Conservation (phyloP, 2,797 vertebrate genomes). For the Pantherophis alleghaniensis region DNA sequence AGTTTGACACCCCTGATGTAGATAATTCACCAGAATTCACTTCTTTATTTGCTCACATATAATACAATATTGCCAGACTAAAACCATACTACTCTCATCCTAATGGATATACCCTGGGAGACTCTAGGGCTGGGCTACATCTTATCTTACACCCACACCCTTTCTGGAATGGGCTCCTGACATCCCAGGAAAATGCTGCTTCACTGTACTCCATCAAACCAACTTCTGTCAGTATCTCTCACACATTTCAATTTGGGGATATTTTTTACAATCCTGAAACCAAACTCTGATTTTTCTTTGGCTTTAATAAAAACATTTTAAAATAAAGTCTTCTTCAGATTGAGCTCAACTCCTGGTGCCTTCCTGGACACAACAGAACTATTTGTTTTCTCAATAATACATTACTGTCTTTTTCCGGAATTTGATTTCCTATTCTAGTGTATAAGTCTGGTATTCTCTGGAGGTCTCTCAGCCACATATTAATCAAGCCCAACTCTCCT, state of each 20-base stretch:
- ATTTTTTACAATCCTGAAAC: neutral
- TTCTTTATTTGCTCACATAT: neutral
- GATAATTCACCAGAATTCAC: neutral
- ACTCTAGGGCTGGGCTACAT: neutral
- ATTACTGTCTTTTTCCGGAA: neutral
- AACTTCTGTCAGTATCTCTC: neutral
- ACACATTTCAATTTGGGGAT: neutral
- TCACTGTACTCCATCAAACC: neutral
- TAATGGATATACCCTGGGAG: neutral
- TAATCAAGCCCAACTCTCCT: neutral
- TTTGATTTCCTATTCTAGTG: neutral
- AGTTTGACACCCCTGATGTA: too few relatives aligned
- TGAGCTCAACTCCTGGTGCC: neutral
- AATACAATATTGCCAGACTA: neutral
- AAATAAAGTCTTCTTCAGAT: neutral
- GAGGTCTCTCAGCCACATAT: neutral
- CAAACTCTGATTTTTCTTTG: neutral
- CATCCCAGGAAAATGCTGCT: neutral
- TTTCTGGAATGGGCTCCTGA: neutral
- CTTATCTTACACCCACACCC: neutral
- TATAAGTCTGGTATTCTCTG: neutral
- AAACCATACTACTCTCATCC: neutral
- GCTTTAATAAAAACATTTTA: neutral
- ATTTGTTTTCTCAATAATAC: neutral
- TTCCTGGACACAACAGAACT: neutral